Evolutionary conservation across 2,888 invertebrate species (phyloP).

Genomic region (Apamea crenata): DNA sequence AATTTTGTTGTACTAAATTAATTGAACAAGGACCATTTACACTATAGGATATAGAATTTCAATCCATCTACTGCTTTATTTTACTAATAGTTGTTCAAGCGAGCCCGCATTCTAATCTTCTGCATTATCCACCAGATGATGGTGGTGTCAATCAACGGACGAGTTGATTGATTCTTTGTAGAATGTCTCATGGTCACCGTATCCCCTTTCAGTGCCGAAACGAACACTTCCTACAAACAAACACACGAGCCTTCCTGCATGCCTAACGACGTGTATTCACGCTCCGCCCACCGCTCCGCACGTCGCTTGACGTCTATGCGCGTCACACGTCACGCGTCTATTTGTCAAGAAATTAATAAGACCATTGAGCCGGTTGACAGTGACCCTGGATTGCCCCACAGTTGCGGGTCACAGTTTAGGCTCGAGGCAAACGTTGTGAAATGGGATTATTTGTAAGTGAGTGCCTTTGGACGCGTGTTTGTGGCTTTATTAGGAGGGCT

Average conservation of each 20-base stretch:
- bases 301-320: constrained; percentile 9
- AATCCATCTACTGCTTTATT: neutral
- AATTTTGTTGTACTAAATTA: neutral
- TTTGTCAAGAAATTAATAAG: constrained; percentile 66
- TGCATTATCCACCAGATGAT: neutral
- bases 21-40: neutral
- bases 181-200: constrained; percentile 25
- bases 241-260: neutral
- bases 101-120: neutral
- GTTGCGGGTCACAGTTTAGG: constrained; percentile 38
- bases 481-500: constrained; percentile 28
- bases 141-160: neutral
- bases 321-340: constrained; percentile 36
- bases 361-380: constrained; percentile 56
- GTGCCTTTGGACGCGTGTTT: neutral
- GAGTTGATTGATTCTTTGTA: neutral
- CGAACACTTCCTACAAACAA: neutral
- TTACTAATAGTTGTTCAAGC: neutral
- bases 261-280: neutral
- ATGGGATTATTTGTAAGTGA: constrained; percentile 46
- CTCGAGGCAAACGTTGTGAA: constrained; percentile 21
- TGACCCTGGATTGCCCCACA: constrained; percentile 51
- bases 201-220: constrained; percentile 25
- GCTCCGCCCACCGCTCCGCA: constrained; percentile 6
- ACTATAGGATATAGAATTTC: no score